Evolutionary conservation across 2,888 invertebrate genomes (phyloP).

Genomic region (Deilephila elpenor): DNA sequence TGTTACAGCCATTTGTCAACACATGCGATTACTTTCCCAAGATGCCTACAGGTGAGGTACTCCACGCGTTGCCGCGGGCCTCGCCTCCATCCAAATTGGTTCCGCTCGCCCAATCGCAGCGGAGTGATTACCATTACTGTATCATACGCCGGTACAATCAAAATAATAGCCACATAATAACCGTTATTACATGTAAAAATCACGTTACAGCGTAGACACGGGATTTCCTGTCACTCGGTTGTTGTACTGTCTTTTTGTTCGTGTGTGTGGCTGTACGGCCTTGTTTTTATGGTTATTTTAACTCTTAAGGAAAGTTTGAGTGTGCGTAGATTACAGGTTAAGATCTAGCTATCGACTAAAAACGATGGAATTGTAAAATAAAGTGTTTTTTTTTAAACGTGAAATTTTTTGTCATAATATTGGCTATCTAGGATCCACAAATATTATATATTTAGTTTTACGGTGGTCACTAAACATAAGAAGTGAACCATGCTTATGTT

Average conservation of each 20-base stretch:
- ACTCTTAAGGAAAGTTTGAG: not conserved
- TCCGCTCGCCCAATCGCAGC: slow-evolving; percentile 58
- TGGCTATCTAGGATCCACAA: too few species aligned
- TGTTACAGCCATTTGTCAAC: not conserved
- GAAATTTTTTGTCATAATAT: too few species aligned
- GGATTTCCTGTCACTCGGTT: slow-evolving; percentile 20
- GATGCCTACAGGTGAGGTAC: not conserved
- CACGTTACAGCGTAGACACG: slow-evolving; percentile 28
- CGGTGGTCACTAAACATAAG: too few species aligned
- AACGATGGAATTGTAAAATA: too few species aligned
- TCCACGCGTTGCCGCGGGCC: slow-evolving; percentile 29
- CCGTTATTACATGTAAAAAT: slow-evolving; percentile 51
- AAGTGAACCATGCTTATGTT: too few species aligned
- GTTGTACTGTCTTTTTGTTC: not conserved
- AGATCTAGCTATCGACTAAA: too few species aligned
- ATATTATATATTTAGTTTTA: too few species aligned
- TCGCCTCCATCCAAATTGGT: slow-evolving; percentile 40
- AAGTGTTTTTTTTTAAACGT: too few species aligned
- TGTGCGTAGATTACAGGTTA: too few species aligned
- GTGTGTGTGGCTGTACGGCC: not conserved
- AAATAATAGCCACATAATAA: slow-evolving; percentile 56
- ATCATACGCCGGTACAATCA: slow-evolving; percentile 45
- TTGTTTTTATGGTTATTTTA: not conserved
- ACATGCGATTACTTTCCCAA: not conserved
- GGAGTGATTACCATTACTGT: slow-evolving; percentile 53